phyloP scores from a whole-genome alignment of 2,113 vertebrate species.

The Illadopsis cleaveri region DNA sequence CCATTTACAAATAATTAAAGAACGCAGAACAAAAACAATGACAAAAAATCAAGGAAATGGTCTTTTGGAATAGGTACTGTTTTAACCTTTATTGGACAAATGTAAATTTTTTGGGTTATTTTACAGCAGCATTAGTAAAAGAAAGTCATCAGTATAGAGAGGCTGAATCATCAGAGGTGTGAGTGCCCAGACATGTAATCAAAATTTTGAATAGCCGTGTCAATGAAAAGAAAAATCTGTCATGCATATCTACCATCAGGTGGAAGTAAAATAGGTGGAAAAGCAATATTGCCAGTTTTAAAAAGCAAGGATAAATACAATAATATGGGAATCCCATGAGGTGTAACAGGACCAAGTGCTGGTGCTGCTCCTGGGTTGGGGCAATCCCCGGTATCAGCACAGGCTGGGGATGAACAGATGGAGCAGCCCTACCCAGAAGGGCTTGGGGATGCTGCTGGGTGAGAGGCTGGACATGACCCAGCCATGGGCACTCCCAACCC shows the following conservation, averaged over 20 bases:
- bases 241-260: not conserved
- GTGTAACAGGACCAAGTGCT: not conserved
- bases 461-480: not conserved
- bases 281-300: not conserved
- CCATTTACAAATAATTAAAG: not conserved
- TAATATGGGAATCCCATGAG: not conserved
- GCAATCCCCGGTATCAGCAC: rapidly evolving
- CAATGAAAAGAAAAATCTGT: not conserved
- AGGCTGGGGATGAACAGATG: not conserved
- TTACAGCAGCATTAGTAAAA: not conserved
- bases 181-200: not conserved
- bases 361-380: not conserved
- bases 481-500: not conserved
- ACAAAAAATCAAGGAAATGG: not conserved
- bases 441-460: not conserved
- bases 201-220: not conserved
- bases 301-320: not conserved
- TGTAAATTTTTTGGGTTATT: not conserved
- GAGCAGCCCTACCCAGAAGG: not conserved
- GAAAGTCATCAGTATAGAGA: not conserved
- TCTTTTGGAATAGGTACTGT: not conserved
- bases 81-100: not conserved
- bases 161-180: not conserved
- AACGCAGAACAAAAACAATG: not conserved
- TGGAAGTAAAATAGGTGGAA: not conserved